Evolutionary conservation across 2,113 vertebrate genomes (phyloP).

Genomic region (Acanthochromis polyacanthus): DNA sequence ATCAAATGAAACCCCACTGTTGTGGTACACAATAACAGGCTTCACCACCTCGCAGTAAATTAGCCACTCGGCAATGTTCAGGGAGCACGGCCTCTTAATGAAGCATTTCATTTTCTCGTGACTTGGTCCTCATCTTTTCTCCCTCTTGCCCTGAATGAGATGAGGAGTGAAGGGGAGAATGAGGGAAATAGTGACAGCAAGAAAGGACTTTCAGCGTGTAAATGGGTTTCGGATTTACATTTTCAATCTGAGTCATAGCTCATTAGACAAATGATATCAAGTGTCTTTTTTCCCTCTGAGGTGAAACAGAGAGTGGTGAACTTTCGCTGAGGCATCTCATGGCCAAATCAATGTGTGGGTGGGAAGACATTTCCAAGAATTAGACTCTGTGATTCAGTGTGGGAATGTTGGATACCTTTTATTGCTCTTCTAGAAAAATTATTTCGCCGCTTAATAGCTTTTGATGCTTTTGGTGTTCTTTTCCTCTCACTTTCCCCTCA

Average conservation of each 20-base stretch:
- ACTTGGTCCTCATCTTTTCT: conserved; percentile 19
- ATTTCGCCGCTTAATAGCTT: conserved; percentile 53
- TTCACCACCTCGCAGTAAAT: conserved; percentile 29
- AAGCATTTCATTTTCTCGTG: conserved; percentile 46
- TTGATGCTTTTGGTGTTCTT: conserved; percentile 54
- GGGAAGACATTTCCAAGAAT: conserved; percentile 61
- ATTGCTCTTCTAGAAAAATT: conserved; percentile 63
- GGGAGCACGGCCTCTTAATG: conserved; percentile 22
- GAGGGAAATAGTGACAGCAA: conserved; percentile 17
- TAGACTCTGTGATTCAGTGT: conserved; percentile 50
- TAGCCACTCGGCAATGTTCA: conserved; percentile 1
- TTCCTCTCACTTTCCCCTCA: conserved; percentile 28
- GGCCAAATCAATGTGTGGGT: conserved; percentile 53
- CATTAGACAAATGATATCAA: conserved; percentile 64
- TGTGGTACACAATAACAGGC: conserved; percentile 21
- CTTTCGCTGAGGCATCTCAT: conserved; percentile 24
- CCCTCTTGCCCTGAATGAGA: background rate
- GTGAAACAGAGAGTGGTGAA: conserved; percentile 42
- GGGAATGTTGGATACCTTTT: conserved; percentile 63
- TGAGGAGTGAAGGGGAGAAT: background rate
- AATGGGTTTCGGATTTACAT: conserved; percentile 55
- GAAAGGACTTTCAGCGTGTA: conserved; percentile 38
- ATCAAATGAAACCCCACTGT: conserved; percentile 25
- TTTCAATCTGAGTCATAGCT: conserved; percentile 57
- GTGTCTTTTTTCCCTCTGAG: conserved; percentile 47